phyloP scores from a whole-genome alignment of 2,888 invertebrate genomes.

The Beris morrisii region DNA sequence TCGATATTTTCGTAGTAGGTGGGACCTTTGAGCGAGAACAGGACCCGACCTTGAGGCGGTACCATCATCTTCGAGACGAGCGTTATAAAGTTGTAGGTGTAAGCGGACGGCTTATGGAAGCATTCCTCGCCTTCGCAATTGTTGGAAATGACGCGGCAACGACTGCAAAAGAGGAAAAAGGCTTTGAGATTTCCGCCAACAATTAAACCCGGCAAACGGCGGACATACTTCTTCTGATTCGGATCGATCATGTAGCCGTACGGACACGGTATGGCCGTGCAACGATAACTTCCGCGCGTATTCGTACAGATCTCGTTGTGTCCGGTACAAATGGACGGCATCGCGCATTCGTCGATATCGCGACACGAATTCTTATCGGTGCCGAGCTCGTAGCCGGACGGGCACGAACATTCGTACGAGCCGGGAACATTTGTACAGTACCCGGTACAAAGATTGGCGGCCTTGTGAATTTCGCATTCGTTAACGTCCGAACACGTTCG shows the following conservation, averaged over 20 bases:
- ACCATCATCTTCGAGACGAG: slow-evolving; percentile 82
- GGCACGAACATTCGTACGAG: slow-evolving; percentile 80
- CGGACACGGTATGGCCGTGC: slow-evolving; percentile 85
- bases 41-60: slow-evolving; percentile 62
- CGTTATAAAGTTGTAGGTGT: slow-evolving; percentile 91
- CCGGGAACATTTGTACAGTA: slow-evolving; percentile 85
- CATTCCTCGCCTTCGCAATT: slow-evolving; percentile 77
- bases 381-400: slow-evolving; percentile 74
- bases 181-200: no score
- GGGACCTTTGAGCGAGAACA: slow-evolving; percentile 89
- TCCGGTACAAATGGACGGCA: slow-evolving; percentile 58
- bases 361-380: slow-evolving; percentile 78
- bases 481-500: slow-evolving; percentile 70
- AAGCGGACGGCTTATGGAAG: slow-evolving; percentile 77
- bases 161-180: slow-evolving; percentile 60
- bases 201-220: no score
- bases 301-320: slow-evolving; percentile 84
- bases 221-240: slow-evolving; percentile 80
- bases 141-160: slow-evolving; percentile 73
- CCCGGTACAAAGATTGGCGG: slow-evolving; percentile 72
- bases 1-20: slow-evolving; percentile 70
- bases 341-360: slow-evolving; percentile 75
- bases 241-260: slow-evolving; percentile 77
- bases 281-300: slow-evolving; percentile 84
- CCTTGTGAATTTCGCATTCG: slow-evolving; percentile 79